Percentiles rank a stretch among this genome's conserved stretches.
These are phyloP conservation scores for Tipula vernalis DNA, from an alignment of 2,888 invertebrate species.

Conservation along the genomic window DNA sequence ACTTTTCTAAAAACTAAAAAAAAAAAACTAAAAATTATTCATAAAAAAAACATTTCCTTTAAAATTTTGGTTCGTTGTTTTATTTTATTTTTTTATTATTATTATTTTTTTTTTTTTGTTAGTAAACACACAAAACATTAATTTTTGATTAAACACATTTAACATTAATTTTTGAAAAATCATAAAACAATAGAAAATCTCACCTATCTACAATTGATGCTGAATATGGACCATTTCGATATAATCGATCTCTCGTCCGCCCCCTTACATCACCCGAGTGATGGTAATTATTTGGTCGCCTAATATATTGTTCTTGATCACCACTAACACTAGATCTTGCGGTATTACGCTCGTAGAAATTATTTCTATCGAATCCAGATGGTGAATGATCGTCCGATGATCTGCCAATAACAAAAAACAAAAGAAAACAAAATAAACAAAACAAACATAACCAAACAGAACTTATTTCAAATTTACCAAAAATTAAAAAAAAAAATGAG, in stretches of 20 bases:
- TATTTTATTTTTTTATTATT: too few relatives aligned
- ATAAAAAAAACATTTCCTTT: background rate
- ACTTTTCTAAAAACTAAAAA: background rate
- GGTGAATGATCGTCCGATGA: slow-evolving; percentile 37
- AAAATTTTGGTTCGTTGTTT: background rate
- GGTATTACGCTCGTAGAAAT: slow-evolving; percentile 35
- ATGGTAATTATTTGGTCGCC: slow-evolving; percentile 27
- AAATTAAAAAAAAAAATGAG: background rate
- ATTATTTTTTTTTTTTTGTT: background rate
- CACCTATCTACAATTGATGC: slow-evolving; percentile 33
- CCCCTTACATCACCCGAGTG: slow-evolving; percentile 28
- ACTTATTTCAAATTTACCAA: background rate
- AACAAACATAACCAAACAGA: slow-evolving; percentile 13
- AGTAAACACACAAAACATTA: background rate
- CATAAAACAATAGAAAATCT: slow-evolving; percentile 15
- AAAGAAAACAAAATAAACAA: slow-evolving; percentile 14
- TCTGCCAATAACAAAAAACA: slow-evolving; percentile 21
- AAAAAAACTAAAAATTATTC: background rate
- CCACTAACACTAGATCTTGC: slow-evolving; percentile 24
- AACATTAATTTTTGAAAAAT: background rate
- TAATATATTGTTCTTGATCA: slow-evolving; percentile 27
- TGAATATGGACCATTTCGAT: slow-evolving; percentile 35
- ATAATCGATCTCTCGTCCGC: slow-evolving; percentile 34
- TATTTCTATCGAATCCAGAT: slow-evolving; percentile 34
- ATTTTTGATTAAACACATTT: background rate